Base-by-base conservation (phyloP, 1,140 invertebrate genomes). In the Pomacea maculata region DNA sequence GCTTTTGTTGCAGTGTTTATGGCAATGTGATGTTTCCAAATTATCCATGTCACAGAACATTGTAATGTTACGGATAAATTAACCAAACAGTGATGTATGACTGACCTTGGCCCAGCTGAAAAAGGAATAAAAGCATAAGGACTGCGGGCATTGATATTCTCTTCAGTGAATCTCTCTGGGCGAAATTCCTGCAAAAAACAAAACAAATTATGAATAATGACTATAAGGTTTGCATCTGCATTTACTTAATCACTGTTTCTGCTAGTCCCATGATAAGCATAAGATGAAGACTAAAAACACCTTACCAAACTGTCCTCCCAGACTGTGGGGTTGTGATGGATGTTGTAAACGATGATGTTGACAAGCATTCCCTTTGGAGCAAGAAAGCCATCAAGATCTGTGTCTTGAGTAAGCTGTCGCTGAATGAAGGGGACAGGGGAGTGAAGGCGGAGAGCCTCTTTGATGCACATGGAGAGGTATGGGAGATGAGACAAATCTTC, bases 341-440 rank as follows among this genome's bases (percentile, higher is more conserved):
- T 25, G 71, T 83, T 83, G 68, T 85, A 83, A n/a, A 86, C 17
- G 5, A 80, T 45, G 19, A 86, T 75, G 78, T 68, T 86, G 68
- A 86, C 75, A 19, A 75, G 65, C 7, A 79, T 78, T 34, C 82
- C 85, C 21, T 54, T 70, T 6, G 85, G 85, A 7, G 82, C 75
- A 3, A 78, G 67, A 17, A 81, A 64, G 0, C 84, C 84, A 19
- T 82, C 79, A 14, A 86, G 75, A 1, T 67, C 67, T 54, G 83
- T 72, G 64, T 83, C 75, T 75, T 82, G 71, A 25, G 80, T 80
- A 9, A 83, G 71, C 80, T 94, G 90, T 83, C 96, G 92, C 10
- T 95, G 95, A 83, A 97, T 95, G 34, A 95, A 90, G 2, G 96
- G 95, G 7, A 91, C 87, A 7, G 91, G 89, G 14, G 89, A 82